phyloP scores from a whole-genome alignment of 2,888 invertebrate species.

The Drosophila longiperda region DNA sequence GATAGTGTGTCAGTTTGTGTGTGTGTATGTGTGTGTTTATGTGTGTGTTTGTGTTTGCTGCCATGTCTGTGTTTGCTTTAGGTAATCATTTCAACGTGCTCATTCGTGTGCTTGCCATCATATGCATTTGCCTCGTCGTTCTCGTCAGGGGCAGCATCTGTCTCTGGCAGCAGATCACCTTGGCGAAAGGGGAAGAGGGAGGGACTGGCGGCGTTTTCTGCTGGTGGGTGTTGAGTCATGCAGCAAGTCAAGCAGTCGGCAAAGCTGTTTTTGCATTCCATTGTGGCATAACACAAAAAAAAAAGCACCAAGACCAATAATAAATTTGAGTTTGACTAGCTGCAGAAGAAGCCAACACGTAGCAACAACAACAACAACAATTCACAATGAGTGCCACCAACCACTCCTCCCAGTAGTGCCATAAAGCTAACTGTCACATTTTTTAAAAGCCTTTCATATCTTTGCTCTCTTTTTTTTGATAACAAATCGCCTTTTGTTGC shows the following conservation, averaged over 20 bases:
- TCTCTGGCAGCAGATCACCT: slow-evolving; percentile 39
- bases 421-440: slow-evolving; percentile 6
- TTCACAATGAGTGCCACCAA: slow-evolving; percentile 21
- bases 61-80: slow-evolving; percentile 77
- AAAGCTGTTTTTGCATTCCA: slow-evolving; percentile 44
- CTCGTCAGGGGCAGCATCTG: slow-evolving; percentile 32
- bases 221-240: slow-evolving; percentile 13
- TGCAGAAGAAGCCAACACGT: neutral
- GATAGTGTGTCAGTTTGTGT: neutral
- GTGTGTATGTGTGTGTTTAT: slow-evolving; percentile 5
- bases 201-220: neutral
- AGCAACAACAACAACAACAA: neutral
- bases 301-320: slow-evolving; percentile 20
- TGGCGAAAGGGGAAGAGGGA: neutral
- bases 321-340: slow-evolving; percentile 57
- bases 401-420: neutral
- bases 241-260: slow-evolving; percentile 71
- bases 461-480: neutral
- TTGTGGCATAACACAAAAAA: neutral
- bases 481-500: neutral
- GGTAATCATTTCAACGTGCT: slow-evolving; percentile 77
- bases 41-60: slow-evolving; percentile 59
- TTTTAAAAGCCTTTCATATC: neutral
- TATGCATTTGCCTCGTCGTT: slow-evolving; percentile 14
- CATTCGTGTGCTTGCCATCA: slow-evolving; percentile 32